Conservation (phyloP, 2,888 invertebrate genomes). For the Phortica okadai region DNA sequence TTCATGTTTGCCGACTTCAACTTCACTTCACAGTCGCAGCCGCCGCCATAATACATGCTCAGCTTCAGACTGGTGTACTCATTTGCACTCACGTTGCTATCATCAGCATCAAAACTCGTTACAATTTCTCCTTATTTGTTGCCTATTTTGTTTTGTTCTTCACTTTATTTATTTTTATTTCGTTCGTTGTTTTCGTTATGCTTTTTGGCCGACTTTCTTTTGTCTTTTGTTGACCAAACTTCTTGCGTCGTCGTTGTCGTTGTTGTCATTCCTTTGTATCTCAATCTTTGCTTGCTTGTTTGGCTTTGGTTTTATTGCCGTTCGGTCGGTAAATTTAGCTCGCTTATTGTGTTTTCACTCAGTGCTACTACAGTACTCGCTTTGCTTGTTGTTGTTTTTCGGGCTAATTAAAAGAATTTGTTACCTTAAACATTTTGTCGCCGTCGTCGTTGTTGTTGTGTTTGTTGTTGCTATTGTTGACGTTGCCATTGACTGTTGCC, state of each 20-base stretch:
- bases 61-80: too few species aligned
- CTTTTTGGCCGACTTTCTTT: neutral
- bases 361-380: neutral
- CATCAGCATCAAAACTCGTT: too few species aligned
- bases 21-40: too few species aligned
- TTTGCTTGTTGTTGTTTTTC: conserved; percentile 46
- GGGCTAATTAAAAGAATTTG: conserved; percentile 64
- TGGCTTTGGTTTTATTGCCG: neutral
- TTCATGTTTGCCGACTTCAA: too few species aligned
- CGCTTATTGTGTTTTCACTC: neutral
- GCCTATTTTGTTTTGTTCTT: too few species aligned
- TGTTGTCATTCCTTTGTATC: too few species aligned
- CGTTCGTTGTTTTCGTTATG: neutral
- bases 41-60: too few species aligned
- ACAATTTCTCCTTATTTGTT: too few species aligned
- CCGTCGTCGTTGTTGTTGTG: neutral
- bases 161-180: too few species aligned
- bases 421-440: neutral
- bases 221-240: neutral
- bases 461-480: neutral
- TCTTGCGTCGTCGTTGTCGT: neutral
- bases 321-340: neutral
- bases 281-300: neutral
- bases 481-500: too few species aligned
- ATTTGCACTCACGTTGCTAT: too few species aligned